Evolutionary conservation across 2,888 invertebrate species (phyloP).

Genomic region (Julus scanicus): DNA sequence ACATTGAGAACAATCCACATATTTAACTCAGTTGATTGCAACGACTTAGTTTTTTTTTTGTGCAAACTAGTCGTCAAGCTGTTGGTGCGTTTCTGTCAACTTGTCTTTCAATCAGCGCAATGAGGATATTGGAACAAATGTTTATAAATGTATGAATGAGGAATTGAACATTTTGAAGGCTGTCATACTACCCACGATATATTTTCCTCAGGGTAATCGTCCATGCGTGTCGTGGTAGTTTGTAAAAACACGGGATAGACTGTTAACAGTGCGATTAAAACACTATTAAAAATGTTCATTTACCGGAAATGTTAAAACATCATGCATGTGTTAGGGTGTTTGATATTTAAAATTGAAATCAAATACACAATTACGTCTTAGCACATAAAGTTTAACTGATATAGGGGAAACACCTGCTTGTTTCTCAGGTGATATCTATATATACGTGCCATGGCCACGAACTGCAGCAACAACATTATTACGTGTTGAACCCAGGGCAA

Average conservation of each 20-base stretch:
- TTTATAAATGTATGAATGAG: neutral
- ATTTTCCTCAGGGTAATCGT: neutral
- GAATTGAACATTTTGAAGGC: neutral
- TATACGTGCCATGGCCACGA: neutral
- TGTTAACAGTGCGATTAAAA: neutral
- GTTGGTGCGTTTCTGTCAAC: neutral
- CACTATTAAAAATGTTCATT: neutral
- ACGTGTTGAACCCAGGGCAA: slow-evolving; percentile 10
- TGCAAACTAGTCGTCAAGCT: neutral
- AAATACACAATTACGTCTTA: neutral
- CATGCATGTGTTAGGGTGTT: neutral
- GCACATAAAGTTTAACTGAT: neutral
- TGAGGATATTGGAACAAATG: neutral
- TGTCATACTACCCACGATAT: neutral
- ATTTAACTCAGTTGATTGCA: neutral
- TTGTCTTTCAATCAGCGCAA: slow-evolving; percentile 6
- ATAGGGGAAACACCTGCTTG: neutral
- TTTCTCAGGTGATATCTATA: neutral
- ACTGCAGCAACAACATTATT: neutral
- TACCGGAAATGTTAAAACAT: slow-evolving; percentile 1
- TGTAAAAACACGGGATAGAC: neutral
- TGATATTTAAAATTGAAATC: neutral
- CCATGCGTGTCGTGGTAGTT: neutral
- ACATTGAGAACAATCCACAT: neutral
- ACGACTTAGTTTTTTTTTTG: neutral